Base-by-base conservation (phyloP, 2,888 invertebrate species). In the Trissolcus japonicus region DNA sequence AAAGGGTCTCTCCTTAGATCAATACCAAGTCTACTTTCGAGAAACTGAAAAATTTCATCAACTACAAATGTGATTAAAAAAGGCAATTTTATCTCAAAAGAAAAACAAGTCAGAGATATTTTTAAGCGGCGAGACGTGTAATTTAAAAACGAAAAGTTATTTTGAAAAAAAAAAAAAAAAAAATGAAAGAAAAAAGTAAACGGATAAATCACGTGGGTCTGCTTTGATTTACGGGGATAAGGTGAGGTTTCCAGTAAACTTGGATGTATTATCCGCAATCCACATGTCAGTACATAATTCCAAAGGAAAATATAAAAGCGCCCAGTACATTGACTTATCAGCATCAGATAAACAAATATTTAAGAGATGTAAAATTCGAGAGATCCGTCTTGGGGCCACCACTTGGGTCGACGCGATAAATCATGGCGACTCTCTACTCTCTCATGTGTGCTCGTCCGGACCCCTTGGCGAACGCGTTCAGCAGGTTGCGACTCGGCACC, bases 331-430 rank as follows among this genome's bases (percentile, higher is more conserved):
- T 65, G 66, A 73, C 67, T 76, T 66, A 76, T 76, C 76, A 69
- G 25, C 69, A 66, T 76, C 71, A 61, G 71, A 76, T 76, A 72
- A 55, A 66, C 50, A 67, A 67, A 72, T 72, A 48, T 61, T 76
- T 62, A 51, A 62, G 71, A 76, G 57, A 66, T 66, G 66, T 60
- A 59, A 67, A 61, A 72, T 71, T 71, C 51, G 54, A 6, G 62
- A 73, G 57, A 77, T 77, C 65, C 57, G 48, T 62, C 60, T 73
- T 53, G 65, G n/a, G 62, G 14, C 43, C 68, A 75, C 77, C 57
- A 77, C 67, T 63, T 63, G 14, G n/a, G 51, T 46, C 51, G 50
- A 43, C n/a, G 80, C 81, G 83, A 86, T 88, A 88, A 88, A 88
- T 88, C 87, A 87, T 86, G 85, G 82, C 81, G 76, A 80, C 6